Percentiles rank a stretch among this genome's conserved stretches.
These are phyloP conservation scores for Bathynomus jamesi DNA, from an alignment of 1,140 invertebrate species.

Conservation along the genomic window DNA sequence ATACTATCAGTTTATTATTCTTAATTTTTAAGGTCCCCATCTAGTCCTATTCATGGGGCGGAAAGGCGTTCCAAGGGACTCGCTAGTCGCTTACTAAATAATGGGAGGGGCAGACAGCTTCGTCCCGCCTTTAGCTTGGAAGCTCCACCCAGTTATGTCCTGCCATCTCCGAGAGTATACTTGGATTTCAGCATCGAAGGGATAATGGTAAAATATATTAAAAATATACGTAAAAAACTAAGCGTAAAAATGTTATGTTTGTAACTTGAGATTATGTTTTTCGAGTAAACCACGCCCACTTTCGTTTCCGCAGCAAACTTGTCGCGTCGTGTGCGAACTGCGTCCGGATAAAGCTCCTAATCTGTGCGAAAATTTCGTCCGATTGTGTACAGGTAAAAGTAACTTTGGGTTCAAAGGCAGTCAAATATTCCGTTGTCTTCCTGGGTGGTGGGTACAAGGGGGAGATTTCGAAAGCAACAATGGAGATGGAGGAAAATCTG, in stretches of 20 bases:
- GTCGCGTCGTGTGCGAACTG: conserved; percentile 66
- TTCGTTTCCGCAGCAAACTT: conserved; percentile 40
- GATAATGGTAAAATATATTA: conserved; percentile 26
- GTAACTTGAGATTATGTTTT: not conserved
- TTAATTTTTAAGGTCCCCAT: not conserved
- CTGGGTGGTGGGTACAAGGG: conserved; percentile 21
- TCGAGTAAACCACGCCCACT: too few relatives aligned
- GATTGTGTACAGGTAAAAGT: conserved; percentile 76
- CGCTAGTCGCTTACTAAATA: conserved; percentile 21
- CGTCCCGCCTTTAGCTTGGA: conserved; percentile 34
- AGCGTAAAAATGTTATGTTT: not conserved
- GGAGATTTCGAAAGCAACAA: conserved; percentile 74
- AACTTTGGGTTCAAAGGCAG: conserved; percentile 61
- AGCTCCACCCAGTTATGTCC: conserved; percentile 19
- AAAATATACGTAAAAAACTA: too few relatives aligned
- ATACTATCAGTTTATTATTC: too few relatives aligned
- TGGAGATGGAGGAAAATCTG: conserved; percentile 65
- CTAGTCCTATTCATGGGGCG: not conserved
- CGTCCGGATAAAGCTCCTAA: conserved; percentile 69
- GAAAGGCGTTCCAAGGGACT: conserved; percentile 20
- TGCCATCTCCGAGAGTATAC: conserved; percentile 27
- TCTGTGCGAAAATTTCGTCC: conserved; percentile 87
- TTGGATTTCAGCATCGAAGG: conserved; percentile 33
- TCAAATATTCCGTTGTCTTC: conserved; percentile 36
- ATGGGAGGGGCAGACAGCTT: conserved; percentile 19